These are phyloP conservation scores for Ibidorhyncha struthersii DNA, from an alignment of 2,113 vertebrate species.

Conservation along the genomic window DNA sequence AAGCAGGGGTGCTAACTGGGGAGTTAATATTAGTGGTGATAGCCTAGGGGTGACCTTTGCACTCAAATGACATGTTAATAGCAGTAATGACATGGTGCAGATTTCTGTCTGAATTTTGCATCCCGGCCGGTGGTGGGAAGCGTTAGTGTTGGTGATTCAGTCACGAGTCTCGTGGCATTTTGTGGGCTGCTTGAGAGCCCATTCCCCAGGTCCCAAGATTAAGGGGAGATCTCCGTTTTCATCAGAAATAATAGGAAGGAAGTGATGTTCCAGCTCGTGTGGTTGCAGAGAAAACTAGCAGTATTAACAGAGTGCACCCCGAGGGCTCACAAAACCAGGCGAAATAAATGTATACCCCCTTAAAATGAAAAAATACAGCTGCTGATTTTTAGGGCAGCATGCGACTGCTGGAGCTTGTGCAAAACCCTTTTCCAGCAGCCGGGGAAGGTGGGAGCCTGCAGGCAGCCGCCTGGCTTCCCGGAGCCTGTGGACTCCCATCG, in stretches of 20 bases:
- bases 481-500: neutral
- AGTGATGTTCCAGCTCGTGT: neutral
- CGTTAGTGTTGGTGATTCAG: rapidly evolving
- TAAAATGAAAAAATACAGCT: neutral
- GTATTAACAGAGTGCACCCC: neutral
- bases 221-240: neutral
- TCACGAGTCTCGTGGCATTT: neutral
- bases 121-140: neutral
- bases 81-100: neutral
- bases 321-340: neutral
- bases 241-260: neutral
- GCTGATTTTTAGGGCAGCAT: neutral
- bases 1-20: neutral
- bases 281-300: neutral
- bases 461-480: neutral
- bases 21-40: neutral
- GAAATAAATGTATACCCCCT: neutral
- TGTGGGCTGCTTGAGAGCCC: neutral
- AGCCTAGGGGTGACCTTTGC: neutral
- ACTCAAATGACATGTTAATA: neutral
- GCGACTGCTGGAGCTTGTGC: neutral
- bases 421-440: neutral
- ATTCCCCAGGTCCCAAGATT: neutral
- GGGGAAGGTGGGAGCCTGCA: neutral
- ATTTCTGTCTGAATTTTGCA: neutral